Percentiles rank a stretch among this genome's conserved stretches.
phyloP scores from a whole-genome alignment of 2,888 invertebrate genomes.

The Pristionchus maxplancki region DNA sequence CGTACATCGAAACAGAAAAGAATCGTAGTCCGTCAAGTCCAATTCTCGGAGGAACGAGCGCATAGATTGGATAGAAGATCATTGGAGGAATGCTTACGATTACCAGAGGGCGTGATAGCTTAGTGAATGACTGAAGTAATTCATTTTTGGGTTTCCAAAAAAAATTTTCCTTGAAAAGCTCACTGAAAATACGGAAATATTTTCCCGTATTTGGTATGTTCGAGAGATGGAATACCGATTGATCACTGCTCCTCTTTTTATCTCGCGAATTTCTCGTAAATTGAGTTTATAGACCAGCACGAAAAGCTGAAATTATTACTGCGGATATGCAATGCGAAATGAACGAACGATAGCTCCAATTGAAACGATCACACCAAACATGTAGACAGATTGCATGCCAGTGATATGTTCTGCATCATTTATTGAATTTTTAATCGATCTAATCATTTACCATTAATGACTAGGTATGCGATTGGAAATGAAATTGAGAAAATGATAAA shows the following conservation, averaged over 20 bases:
- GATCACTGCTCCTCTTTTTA: background rate
- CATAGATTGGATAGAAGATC: background rate
- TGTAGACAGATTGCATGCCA: background rate
- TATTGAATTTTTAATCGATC: background rate
- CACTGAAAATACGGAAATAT: background rate
- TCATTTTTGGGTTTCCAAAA: too few relatives aligned
- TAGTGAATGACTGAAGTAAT: background rate
- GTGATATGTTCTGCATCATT: background rate
- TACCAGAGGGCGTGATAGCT: background rate
- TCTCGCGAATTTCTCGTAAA: background rate
- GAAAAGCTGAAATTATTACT: background rate
- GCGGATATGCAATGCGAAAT: too few relatives aligned
- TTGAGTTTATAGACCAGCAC: background rate
- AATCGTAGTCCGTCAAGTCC: background rate
- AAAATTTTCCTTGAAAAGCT: background rate
- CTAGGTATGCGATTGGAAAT: background rate
- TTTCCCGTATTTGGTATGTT: background rate
- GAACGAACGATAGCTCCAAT: background rate
- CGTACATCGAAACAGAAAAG: slow-evolving; percentile 1
- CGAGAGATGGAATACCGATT: background rate
- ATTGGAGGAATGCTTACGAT: background rate
- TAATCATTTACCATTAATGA: background rate
- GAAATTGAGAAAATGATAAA: background rate
- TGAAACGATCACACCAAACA: background rate
- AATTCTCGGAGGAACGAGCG: background rate